phyloP scores from a whole-genome alignment of 2,113 vertebrate species.

The Thamnophis sirtalis region DNA sequence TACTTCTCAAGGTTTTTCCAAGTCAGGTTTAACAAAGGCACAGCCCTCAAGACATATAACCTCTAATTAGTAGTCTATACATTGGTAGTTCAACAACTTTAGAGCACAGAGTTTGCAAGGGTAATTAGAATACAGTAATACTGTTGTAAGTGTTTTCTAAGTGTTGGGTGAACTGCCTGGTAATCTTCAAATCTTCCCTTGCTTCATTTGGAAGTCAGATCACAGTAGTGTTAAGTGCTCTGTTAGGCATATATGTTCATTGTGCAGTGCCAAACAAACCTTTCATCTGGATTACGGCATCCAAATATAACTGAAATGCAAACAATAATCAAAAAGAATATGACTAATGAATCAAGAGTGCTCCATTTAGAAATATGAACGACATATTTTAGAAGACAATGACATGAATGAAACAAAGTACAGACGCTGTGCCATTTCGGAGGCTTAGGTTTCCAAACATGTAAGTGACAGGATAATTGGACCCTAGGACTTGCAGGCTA shows the following conservation, averaged over 20 bases:
- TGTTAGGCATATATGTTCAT: not conserved
- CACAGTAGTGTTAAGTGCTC: not conserved
- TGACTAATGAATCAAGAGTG: conserved; percentile 18
- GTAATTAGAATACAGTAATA: conserved; percentile 4
- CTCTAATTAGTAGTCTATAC: conserved; percentile 12
- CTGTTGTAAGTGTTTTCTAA: conserved; percentile 21
- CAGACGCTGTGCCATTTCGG: not conserved
- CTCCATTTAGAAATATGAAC: not conserved
- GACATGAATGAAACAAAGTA: not conserved
- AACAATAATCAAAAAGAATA: conserved; percentile 27
- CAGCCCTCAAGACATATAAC: conserved; percentile 5
- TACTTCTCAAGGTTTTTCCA: not conserved
- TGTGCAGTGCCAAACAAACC: not conserved
- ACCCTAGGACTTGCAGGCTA: not conserved
- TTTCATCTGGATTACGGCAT: conserved; percentile 10
- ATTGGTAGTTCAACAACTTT: conserved; percentile 6
- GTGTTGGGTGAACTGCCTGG: conserved; percentile 17
- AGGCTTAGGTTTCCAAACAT: not conserved
- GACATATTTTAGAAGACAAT: not conserved
- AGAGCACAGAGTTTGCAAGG: not conserved
- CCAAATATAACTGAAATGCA: conserved; percentile 14
- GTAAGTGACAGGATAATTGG: conserved; percentile 5
- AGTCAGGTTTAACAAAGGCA: not conserved
- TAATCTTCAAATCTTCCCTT: conserved; percentile 23
- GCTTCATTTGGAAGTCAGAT: conserved; percentile 23